Evolutionary conservation across 2,888 invertebrate species (phyloP).

Genomic region (Sinhomidia bicolor): DNA sequence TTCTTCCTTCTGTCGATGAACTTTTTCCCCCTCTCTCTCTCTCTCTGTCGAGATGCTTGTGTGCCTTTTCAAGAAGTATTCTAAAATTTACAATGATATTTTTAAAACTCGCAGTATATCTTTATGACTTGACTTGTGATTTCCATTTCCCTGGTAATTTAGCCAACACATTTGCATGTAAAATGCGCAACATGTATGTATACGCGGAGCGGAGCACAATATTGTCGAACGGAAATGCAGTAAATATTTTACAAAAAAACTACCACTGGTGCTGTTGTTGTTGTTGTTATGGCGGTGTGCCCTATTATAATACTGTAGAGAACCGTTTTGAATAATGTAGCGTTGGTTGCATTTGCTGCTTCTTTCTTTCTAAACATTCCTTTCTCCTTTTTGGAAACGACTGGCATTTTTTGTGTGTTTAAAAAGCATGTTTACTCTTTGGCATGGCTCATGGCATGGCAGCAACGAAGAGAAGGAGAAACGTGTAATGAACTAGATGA

Average conservation of each 20-base stretch:
- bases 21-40: not conserved
- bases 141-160: constrained; percentile 11
- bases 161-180: not conserved
- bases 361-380: not conserved
- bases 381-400: not conserved
- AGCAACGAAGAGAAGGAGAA: too few relatives aligned
- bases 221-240: constrained; percentile 13
- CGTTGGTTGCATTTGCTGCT: not conserved
- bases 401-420: constrained; percentile 38
- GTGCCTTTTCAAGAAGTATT: not conserved
- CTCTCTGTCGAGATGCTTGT: not conserved
- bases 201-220: not conserved
- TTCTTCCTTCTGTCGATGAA: constrained; percentile 33
- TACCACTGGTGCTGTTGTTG: not conserved
- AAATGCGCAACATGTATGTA: constrained; percentile 20
- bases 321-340: constrained; percentile 18
- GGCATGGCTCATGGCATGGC: not conserved
- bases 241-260: constrained; percentile 38
- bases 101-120: constrained; percentile 15
- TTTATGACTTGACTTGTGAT: constrained; percentile 13
- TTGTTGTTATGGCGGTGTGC: not conserved
- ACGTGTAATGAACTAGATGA: constrained; percentile 66
- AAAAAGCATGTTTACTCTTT: too few relatives aligned
- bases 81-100: constrained; percentile 29
- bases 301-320: not conserved